These are phyloP conservation scores for Oscarella lobularis DNA, from an alignment of 37 sponge, comb jelly and placozoan genomes.

Conservation along the genomic window DNA sequence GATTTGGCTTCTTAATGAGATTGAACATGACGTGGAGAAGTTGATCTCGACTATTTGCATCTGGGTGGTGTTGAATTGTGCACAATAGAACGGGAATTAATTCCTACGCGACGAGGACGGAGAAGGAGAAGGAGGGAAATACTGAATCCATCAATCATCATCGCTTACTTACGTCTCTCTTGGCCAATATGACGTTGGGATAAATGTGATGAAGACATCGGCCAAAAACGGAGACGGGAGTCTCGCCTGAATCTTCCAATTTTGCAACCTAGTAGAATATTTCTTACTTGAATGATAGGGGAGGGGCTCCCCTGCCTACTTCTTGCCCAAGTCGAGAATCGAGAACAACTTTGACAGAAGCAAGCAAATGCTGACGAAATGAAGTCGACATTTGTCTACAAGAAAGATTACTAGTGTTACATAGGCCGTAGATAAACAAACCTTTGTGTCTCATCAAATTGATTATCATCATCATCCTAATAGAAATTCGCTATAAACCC, in stretches of 20 bases:
- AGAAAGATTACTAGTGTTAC: too few relatives aligned
- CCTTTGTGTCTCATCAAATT: too few relatives aligned
- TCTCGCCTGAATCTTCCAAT: slow-evolving; percentile 33
- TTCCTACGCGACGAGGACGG: slow-evolving; percentile 22
- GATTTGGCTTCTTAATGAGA: slow-evolving; percentile 68
- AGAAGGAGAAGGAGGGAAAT: background rate
- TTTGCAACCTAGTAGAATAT: slow-evolving; percentile 17
- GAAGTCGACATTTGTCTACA: slow-evolving; percentile 38
- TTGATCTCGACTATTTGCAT: slow-evolving; percentile 44
- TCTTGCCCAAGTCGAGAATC: slow-evolving; percentile 43
- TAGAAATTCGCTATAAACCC: too few relatives aligned
- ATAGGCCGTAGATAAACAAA: too few relatives aligned
- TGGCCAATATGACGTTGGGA: slow-evolving; percentile 44
- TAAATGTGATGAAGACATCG: slow-evolving; percentile 60
- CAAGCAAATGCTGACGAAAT: slow-evolving; percentile 49
- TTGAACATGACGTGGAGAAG: slow-evolving; percentile 70
- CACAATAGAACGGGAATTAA: slow-evolving; percentile 74
- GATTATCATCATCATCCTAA: too few relatives aligned
- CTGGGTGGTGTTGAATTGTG: slow-evolving; percentile 40
- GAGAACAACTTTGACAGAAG: slow-evolving; percentile 16
- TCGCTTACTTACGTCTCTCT: slow-evolving; percentile 62
- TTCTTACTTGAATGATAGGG: too few relatives aligned
- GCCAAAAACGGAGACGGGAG: slow-evolving; percentile 34
- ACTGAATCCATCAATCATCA: background rate
- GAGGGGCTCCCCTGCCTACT: too few relatives aligned